A percentile compares a stretch with the other conserved stretches of the same genome.
phyloP scores from a whole-genome alignment of 2,113 vertebrate species.

The Gyps fulvus region DNA sequence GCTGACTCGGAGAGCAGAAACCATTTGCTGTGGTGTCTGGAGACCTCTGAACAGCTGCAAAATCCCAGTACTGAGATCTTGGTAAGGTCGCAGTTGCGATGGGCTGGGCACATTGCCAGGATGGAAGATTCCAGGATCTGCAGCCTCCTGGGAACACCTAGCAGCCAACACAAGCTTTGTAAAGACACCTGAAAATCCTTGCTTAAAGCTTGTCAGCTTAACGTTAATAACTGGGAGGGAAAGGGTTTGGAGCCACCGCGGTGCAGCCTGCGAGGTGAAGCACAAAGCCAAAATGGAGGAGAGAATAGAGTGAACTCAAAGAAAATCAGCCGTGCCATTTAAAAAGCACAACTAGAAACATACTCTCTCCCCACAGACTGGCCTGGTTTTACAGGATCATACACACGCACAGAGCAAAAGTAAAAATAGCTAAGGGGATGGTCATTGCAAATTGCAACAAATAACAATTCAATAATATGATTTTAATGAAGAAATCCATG shows the following conservation, averaged over 20 bases:
- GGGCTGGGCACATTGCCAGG: constrained; percentile 26
- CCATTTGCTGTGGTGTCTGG: not conserved
- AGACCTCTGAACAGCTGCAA: constrained; percentile 55
- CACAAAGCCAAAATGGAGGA: not conserved
- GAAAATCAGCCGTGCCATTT: not conserved
- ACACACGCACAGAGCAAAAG: not conserved
- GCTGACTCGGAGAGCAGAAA: constrained; percentile 11
- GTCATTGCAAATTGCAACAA: not conserved
- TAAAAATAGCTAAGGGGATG: not conserved
- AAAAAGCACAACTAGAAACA: not conserved
- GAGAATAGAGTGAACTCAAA: not conserved
- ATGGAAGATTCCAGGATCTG: constrained; percentile 52
- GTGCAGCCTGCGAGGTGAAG: not conserved
- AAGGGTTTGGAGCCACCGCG: not conserved
- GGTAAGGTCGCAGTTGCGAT: not conserved
- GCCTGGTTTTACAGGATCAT: not conserved
- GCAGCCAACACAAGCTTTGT: constrained; percentile 7
- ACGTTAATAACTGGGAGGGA: constrained; percentile 3
- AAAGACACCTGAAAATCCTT: constrained; percentile 61
- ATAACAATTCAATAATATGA: not conserved
- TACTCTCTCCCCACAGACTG: not conserved
- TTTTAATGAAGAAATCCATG: not conserved
- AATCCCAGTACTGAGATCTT: constrained; percentile 35
- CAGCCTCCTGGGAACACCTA: constrained; percentile 39
- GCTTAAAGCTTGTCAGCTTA: constrained; percentile 42